Evolutionary conservation across 1,140 invertebrate species (phyloP).

Genomic region (Delia radicum): DNA sequence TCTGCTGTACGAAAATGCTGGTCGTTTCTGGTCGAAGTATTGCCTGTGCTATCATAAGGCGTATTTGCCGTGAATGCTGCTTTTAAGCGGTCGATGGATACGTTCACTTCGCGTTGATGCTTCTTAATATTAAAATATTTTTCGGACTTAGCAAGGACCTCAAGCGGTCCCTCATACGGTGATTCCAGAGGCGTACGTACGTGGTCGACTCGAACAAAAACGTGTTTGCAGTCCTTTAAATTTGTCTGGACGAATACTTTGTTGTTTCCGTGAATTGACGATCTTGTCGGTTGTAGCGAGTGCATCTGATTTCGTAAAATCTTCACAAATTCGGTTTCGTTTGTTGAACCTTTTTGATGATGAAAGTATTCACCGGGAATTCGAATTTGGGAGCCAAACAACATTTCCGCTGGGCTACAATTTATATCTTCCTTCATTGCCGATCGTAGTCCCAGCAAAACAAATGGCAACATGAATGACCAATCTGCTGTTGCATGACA

Average conservation of each 20-base stretch:
- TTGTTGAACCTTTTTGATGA: background rate
- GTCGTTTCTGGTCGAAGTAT: too few relatives aligned
- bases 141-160: too few relatives aligned
- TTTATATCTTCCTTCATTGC: conserved; percentile 28
- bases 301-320: conserved; percentile 33
- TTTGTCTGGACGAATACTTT: background rate
- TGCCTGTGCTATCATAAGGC: too few relatives aligned
- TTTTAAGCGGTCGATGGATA: too few relatives aligned
- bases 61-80: too few relatives aligned
- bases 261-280: conserved; percentile 28
- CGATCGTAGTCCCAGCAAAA: conserved; percentile 37
- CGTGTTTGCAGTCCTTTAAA: too few relatives aligned
- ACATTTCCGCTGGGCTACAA: conserved; percentile 24
- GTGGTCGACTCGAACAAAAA: too few relatives aligned
- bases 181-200: too few relatives aligned
- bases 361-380: conserved; percentile 51
- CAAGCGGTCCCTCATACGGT: too few relatives aligned
- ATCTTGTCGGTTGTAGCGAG: conserved; percentile 25
- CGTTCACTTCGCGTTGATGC: too few relatives aligned
- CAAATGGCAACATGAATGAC: conserved; percentile 32
- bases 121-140: too few relatives aligned
- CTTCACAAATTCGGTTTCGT: conserved; percentile 29
- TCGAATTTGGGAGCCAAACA: conserved; percentile 37
- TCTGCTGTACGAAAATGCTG: too few relatives aligned
- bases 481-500: conserved; percentile 25